phyloP scores from a whole-genome alignment of 2,888 invertebrate species.

The Conops quadrifasciatus region DNA sequence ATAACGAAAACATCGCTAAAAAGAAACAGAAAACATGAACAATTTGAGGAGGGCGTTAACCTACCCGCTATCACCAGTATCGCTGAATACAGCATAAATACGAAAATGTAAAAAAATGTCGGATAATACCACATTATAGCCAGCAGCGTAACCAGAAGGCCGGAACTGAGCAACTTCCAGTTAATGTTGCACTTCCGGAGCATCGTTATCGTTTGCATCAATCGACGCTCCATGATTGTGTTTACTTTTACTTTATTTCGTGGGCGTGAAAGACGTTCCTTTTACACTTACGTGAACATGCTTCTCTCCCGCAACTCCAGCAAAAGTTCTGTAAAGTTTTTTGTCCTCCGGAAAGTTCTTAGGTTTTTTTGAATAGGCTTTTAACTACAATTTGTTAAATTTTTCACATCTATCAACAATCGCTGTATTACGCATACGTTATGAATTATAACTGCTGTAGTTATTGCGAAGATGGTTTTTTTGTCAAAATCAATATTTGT shows the following conservation, averaged over 20 bases:
- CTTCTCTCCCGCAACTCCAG: too few species aligned
- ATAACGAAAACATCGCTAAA: conserved; percentile 16
- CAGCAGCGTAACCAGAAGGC: conserved; percentile 54
- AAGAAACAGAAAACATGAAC: conserved; percentile 8
- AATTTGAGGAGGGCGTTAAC: conserved; percentile 44
- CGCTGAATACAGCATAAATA: conserved; percentile 62
- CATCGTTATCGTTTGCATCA: conserved; percentile 23
- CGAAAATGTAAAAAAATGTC: conserved; percentile 62
- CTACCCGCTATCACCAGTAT: conserved; percentile 62
- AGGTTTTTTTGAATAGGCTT: too few species aligned
- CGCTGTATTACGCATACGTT: not conserved
- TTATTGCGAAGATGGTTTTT: not conserved
- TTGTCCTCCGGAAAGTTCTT: too few species aligned
- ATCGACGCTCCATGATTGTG: conserved; percentile 12
- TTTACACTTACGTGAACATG: too few species aligned
- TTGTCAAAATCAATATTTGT: not conserved
- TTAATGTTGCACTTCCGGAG: conserved; percentile 58
- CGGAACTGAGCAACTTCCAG: conserved; percentile 59
- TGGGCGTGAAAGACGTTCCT: too few species aligned
- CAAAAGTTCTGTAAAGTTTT: too few species aligned
- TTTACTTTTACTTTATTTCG: too few species aligned
- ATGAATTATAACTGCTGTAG: not conserved
- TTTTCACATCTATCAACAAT: not conserved
- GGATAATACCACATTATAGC: conserved; percentile 65
- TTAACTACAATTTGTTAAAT: not conserved